These are phyloP conservation scores for Megastigmus dorsalis DNA, from an alignment of 2,888 invertebrate species.

Conservation along the genomic window DNA sequence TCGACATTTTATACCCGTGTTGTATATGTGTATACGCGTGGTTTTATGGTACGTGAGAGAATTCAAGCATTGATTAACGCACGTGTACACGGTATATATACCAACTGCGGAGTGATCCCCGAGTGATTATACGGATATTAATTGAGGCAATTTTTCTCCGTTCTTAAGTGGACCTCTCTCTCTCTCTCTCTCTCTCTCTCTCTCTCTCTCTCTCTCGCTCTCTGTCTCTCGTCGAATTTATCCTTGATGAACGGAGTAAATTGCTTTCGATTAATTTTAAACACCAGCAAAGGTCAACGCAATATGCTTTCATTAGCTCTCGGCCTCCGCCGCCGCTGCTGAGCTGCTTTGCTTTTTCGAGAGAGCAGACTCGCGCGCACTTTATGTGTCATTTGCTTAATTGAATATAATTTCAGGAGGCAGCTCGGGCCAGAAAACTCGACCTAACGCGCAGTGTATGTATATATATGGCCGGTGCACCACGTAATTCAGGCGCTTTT, in stretches of 20 bases:
- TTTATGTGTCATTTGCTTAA: slow-evolving; percentile 27
- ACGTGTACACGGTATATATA: neutral
- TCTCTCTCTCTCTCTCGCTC: slow-evolving; percentile 8
- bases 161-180: slow-evolving; percentile 36
- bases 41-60: slow-evolving; percentile 21
- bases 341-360: too few species aligned
- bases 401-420: slow-evolving; percentile 33
- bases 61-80: slow-evolving; percentile 49
- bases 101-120: neutral
- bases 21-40: slow-evolving; percentile 10
- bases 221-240: slow-evolving; percentile 30
- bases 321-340: neutral
- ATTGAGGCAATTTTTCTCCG: slow-evolving; percentile 49
- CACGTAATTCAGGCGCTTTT: too few species aligned
- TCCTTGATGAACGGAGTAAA: slow-evolving; percentile 51
- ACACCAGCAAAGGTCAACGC: slow-evolving; percentile 45
- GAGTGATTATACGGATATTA: slow-evolving; percentile 50
- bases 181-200: slow-evolving; percentile 16
- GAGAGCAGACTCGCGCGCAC: slow-evolving; percentile 9
- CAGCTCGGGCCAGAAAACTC: too few species aligned
- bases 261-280: slow-evolving; percentile 55
- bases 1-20: too few species aligned
- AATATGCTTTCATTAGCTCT: slow-evolving; percentile 20
- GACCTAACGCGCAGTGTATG: too few species aligned
- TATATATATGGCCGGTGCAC: too few species aligned